Evolutionary conservation across 2,113 vertebrate genomes (phyloP).

Genomic region (Pangasianodon hypophthalmus): DNA sequence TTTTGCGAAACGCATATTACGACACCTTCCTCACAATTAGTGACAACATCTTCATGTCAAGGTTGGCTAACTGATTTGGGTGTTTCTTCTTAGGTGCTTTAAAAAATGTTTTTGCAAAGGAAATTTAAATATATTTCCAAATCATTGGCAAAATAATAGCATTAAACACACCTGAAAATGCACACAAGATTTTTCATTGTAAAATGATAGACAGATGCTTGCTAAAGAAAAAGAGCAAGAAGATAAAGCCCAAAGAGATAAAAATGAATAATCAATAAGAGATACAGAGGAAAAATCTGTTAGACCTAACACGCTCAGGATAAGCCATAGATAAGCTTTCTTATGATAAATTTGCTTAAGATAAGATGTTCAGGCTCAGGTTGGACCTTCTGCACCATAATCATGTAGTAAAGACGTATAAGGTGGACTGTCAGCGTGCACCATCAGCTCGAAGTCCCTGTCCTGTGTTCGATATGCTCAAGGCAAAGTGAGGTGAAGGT

Average conservation of each 20-base stretch:
- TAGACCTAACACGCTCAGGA: background rate
- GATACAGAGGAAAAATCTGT: too few species aligned
- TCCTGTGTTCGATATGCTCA: background rate
- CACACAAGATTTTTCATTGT: background rate
- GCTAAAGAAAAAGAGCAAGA: background rate
- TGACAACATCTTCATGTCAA: background rate
- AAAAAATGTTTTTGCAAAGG: background rate
- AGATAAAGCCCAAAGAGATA: background rate
- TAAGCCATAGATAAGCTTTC: conserved; percentile 13
- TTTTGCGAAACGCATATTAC: background rate
- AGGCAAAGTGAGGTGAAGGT: background rate
- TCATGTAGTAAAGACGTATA: background rate
- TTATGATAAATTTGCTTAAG: background rate
- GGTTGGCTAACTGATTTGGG: background rate
- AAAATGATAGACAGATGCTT: background rate
- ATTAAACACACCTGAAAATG: background rate
- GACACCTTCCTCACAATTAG: background rate
- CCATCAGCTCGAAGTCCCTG: background rate
- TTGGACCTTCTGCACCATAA: background rate
- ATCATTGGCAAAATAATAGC: background rate
- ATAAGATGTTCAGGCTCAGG: conserved; percentile 8
- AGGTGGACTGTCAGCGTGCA: background rate
- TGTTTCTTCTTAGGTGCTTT: background rate
- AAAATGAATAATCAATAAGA: background rate
- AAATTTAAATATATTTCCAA: background rate